Base-by-base conservation (phyloP, 2,888 invertebrate species). In the Cerastoderma edule region DNA sequence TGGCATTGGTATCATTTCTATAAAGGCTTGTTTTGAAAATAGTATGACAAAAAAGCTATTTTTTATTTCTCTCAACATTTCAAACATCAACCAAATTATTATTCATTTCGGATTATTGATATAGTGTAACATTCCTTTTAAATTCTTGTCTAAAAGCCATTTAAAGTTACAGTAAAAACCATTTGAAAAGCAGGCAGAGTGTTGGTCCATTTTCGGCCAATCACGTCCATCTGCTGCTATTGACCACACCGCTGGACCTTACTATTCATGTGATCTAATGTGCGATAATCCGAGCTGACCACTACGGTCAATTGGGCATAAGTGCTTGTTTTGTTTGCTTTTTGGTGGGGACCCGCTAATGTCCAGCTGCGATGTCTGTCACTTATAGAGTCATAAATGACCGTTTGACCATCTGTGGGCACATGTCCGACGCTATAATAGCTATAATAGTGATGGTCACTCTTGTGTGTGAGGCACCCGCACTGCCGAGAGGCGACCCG, bases 391-490 rank as follows among this genome's bases (percentile, higher is more conserved):
- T 72, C 77, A 74, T 80, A 77, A 77, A 80, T 80, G 80, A 77
- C 77, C 74, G 67, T 54, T n/a, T 63, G 76, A 72, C 68, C 80
- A 80, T 80, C 80, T 80, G 79, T 69, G 63, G 78, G 63, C 78
- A 73, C 65, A 68, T 72, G 72, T 60, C 60, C 53, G n/a, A 13
- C 60, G 35, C 39, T 60, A 60, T 33, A 22, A 60, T 39, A 19
- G 35, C 39, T 60, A 60, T 33, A 22, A 60, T 39, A 19, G 39
- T 27, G 27, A 39, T 22, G 60, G 60, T 60, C 60, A 60, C 60
- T 60, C 60, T 24, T 60, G 60, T 60, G 39, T 60, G 60, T 60
- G 39, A 22, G 27, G 28, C 39, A 60, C n/a, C n/a, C n/a, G n/a
- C 16, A 35, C 39, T 39, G 60, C 60, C 60, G 39, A n/a, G 32